Evolutionary conservation across 1,140 invertebrate genomes (phyloP).

Genomic region (Drosophila burlai): DNA sequence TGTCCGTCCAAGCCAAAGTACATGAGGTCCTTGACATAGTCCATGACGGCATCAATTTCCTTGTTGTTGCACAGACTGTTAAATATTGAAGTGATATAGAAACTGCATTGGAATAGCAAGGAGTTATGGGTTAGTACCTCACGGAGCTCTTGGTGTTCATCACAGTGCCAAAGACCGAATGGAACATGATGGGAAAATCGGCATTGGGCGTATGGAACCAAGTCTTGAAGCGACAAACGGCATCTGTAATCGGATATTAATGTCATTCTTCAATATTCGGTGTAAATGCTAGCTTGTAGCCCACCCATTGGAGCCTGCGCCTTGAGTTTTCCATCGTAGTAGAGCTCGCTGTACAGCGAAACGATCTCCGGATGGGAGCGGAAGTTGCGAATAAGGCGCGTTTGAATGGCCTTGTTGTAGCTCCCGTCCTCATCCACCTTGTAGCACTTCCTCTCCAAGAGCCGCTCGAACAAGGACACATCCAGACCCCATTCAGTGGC

Average conservation of each 20-base stretch:
- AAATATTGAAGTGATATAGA: neutral
- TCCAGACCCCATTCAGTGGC: constrained; percentile 86
- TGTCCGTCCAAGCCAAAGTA: constrained; percentile 82
- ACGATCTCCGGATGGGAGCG: constrained; percentile 88
- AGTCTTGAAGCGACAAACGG: constrained; percentile 59
- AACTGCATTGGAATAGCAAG: neutral
- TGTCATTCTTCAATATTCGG: too few species aligned
- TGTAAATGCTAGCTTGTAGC: neutral
- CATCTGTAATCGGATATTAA: constrained; percentile 27
- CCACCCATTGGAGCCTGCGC: constrained; percentile 59
- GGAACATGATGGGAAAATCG: constrained; percentile 88
- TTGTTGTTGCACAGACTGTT: constrained; percentile 69
- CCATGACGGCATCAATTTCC: constrained; percentile 88
- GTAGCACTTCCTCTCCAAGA: constrained; percentile 86
- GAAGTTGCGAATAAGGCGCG: constrained; percentile 89
- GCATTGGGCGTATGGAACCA: constrained; percentile 84
- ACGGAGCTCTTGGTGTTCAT: constrained; percentile 59
- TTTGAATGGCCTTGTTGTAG: constrained; percentile 88
- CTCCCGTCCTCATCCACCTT: constrained; percentile 85
- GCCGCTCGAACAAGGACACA: constrained; percentile 87
- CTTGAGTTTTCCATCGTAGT: constrained; percentile 88
- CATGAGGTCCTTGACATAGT: constrained; percentile 86
- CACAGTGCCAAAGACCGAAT: constrained; percentile 86
- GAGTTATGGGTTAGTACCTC: constrained; percentile 41
- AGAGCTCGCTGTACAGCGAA: constrained; percentile 87